These are phyloP conservation scores for Beroe forskalii DNA, from an alignment of 37 sponge, comb jelly and placozoan genomes.

Conservation along the genomic window DNA sequence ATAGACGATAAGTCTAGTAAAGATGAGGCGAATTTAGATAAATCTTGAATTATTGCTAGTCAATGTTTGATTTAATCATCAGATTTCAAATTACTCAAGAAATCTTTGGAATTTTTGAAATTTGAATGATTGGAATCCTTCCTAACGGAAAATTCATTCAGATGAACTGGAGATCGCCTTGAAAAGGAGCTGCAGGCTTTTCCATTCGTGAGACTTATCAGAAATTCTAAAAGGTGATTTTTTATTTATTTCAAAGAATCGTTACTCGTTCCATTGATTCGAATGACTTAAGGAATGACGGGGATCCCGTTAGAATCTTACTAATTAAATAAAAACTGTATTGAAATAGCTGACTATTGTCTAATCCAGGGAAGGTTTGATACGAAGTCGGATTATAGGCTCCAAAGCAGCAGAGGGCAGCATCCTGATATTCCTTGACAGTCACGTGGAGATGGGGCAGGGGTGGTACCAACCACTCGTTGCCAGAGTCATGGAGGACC, in stretches of 20 bases:
- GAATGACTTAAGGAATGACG: not conserved
- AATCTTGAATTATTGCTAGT: too few relatives aligned
- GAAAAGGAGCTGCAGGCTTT: not conserved
- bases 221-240: constrained; percentile 21
- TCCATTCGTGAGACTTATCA: constrained; percentile 11
- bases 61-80: too few relatives aligned
- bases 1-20: constrained; percentile 13
- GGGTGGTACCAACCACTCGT: constrained; percentile 91
- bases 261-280: not conserved
- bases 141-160: too few relatives aligned
- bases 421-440: constrained; percentile 87
- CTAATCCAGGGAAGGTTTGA: constrained; percentile 86
- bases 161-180: constrained; percentile 34
- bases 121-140: too few relatives aligned
- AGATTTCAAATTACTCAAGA: too few relatives aligned
- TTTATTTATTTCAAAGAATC: not conserved
- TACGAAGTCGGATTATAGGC: constrained; percentile 86
- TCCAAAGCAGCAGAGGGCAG: constrained; percentile 67
- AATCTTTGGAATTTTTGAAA: too few relatives aligned
- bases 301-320: not conserved
- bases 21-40: too few relatives aligned
- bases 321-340: not conserved
- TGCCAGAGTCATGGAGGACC: constrained; percentile 71
- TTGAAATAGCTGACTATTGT: too few relatives aligned
- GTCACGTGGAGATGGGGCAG: constrained; percentile 84